phyloP scores from a whole-genome alignment of 2,797 vertebrate genomes.

The Heliangelus exortis region DNA sequence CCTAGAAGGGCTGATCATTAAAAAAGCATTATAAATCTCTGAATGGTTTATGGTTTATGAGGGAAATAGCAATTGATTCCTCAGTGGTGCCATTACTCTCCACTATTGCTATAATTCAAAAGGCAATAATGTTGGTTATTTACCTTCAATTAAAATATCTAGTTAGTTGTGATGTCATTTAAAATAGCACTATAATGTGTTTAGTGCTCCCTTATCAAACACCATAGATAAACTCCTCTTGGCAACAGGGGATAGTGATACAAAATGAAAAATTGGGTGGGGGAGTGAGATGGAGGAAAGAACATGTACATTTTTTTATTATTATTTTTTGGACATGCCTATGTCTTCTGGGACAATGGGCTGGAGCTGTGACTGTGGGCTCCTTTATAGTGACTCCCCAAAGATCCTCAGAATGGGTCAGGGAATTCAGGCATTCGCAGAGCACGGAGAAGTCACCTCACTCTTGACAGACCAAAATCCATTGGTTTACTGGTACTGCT shows the following conservation, averaged over 20 bases:
- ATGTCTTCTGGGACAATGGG: neutral
- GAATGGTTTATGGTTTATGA: constrained; percentile 72
- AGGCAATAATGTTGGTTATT: constrained; percentile 73
- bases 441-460: neutral
- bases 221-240: constrained; percentile 58
- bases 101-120: constrained; percentile 69
- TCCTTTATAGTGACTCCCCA: neutral
- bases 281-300: neutral
- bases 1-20: constrained; percentile 65
- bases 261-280: constrained; percentile 40
- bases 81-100: constrained; percentile 67
- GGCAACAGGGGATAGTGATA: constrained; percentile 41
- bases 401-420: neutral
- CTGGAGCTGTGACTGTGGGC: neutral
- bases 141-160: constrained; percentile 75
- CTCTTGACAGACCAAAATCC: neutral
- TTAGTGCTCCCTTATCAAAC: constrained; percentile 68
- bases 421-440: neutral
- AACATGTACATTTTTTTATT: neutral
- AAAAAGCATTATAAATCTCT: constrained; percentile 73
- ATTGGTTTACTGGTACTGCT: neutral
- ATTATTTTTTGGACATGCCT: neutral
- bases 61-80: constrained; percentile 68
- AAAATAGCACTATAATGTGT: constrained; percentile 65
- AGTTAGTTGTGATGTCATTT: constrained; percentile 74